Base-by-base conservation (phyloP, 2,113 vertebrate genomes). In the Cisticola juncidis region DNA sequence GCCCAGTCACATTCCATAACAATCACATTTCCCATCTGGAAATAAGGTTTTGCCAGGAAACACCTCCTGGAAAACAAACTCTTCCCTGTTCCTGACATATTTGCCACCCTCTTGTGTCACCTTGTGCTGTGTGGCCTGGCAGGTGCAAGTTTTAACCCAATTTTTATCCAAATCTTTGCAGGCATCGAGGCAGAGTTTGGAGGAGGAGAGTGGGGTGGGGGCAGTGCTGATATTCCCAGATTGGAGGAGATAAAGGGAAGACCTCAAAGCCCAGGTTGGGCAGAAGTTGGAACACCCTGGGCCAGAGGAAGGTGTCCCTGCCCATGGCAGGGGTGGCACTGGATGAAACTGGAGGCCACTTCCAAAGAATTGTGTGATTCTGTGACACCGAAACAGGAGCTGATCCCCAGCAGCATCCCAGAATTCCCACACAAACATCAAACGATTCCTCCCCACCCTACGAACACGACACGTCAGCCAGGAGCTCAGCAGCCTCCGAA, bases 11-110 rank as follows among this genome's bases (percentile, higher is more conserved):
- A 3, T 25, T 42, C 78, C 70, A 28, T 10, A 76, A 50, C 35
- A 64, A 35, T 8, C 4, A 1, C 2, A 48, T 28, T n/a, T 47
- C 24, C 58, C 40, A 19, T 0, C 1, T 0, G 1, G 31, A 47
- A 83, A 29, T 6, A 12, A 26, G 19, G 47, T 24, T 88, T 16
- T 9, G 29, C 7, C 15, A 44, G 35, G 65, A 57, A 69, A 36
- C 44, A 21, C 7, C 58, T 24, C 1, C 1, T 1, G 2, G 66
- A 36, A 62, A 21, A 61, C 56, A 47, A 28, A 12, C 16, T 11
- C 12, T 14, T 25, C 77, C 47, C 45, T 1, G 9, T 20, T 76
- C 13, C 31, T 47, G 74, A 14, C 3, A 4, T 3, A 3, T 35
- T 2, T 65, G 13, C 33, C 70, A 31, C 6, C 22, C 33, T 56